Percentiles rank a stretch among this genome's conserved stretches.
Conservation (phyloP, 1,140 invertebrate genomes). For the Oryctes rhinoceros region DNA sequence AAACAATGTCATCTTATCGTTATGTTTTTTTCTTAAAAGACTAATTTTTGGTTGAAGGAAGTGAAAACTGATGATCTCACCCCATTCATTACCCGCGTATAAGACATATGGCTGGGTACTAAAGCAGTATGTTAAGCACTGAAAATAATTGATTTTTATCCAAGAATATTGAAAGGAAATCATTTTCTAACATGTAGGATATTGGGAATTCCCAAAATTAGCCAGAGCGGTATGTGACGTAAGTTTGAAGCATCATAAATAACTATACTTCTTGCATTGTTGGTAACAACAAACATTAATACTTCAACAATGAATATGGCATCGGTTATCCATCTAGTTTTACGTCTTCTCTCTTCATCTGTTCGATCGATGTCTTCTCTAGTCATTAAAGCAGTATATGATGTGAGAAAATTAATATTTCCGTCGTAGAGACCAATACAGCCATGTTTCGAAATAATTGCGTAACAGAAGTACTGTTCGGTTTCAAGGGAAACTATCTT, state of each 20-base stretch:
- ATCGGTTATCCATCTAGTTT: constrained; percentile 68
- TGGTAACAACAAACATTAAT: constrained; percentile 61
- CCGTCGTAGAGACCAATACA: constrained; percentile 66
- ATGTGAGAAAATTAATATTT: constrained; percentile 61
- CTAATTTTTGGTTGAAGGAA: constrained; percentile 63
- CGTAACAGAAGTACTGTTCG: constrained; percentile 65
- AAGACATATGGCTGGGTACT: constrained; percentile 57
- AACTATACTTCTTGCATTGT: constrained; percentile 64
- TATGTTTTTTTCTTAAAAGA: constrained; percentile 61
- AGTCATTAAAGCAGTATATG: constrained; percentile 62
- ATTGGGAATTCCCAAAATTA: constrained; percentile 63
- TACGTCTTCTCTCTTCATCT: constrained; percentile 56
- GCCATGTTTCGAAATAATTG: constrained; percentile 64
- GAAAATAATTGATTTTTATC: constrained; percentile 40
- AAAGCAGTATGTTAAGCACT: constrained; percentile 61
- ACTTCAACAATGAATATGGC: constrained; percentile 65
- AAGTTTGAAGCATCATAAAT: constrained; percentile 65
- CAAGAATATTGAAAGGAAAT: constrained; percentile 49
- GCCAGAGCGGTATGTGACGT: constrained; percentile 63
- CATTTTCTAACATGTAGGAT: constrained; percentile 53
- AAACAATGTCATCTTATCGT: constrained; percentile 63
- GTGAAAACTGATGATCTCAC: constrained; percentile 60
- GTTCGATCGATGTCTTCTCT: constrained; percentile 56
- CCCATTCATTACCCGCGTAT: constrained; percentile 63
- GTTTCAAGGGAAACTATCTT: constrained; percentile 65